Evolutionary conservation across 64 coral and sea anemone species (phyloP).

Genomic region (Montipora capricornis): DNA sequence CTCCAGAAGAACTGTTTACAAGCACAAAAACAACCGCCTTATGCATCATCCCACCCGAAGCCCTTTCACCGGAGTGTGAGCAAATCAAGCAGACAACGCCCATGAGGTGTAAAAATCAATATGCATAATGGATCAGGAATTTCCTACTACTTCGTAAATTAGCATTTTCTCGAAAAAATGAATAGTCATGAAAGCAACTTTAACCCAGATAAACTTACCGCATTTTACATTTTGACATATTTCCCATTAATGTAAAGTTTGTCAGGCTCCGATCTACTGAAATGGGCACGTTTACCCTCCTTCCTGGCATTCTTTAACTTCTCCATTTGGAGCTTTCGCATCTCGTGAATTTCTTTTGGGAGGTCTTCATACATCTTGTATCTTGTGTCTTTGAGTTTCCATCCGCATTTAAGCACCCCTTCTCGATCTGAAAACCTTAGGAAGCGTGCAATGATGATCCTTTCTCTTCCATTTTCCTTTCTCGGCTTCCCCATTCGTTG

Average conservation of each 20-base stretch:
- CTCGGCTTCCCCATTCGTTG: too few species aligned
- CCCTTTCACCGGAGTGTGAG: neutral
- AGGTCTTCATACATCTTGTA: too few species aligned
- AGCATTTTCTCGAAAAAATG: neutral
- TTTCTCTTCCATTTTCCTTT: too few species aligned
- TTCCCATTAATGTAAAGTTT: neutral
- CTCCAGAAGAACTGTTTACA: neutral
- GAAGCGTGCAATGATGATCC: too few species aligned
- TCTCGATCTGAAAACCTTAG: too few species aligned
- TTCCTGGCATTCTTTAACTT: too few species aligned
- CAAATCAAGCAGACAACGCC: neutral
- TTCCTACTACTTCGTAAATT: neutral
- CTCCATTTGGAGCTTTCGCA: too few species aligned
- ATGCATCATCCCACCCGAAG: neutral
- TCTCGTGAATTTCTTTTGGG: too few species aligned
- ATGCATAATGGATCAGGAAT: neutral
- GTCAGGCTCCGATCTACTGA: constrained; percentile 39
- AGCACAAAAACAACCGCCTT: neutral
- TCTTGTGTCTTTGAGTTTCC: too few species aligned
- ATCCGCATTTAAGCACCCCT: too few species aligned
- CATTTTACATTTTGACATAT: neutral
- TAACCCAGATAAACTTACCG: neutral
- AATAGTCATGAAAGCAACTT: neutral
- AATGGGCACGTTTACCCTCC: neutral
- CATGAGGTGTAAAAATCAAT: neutral